Conservation (phyloP, 2,797 vertebrate species). For the Paratrypauchen microcephalus region DNA sequence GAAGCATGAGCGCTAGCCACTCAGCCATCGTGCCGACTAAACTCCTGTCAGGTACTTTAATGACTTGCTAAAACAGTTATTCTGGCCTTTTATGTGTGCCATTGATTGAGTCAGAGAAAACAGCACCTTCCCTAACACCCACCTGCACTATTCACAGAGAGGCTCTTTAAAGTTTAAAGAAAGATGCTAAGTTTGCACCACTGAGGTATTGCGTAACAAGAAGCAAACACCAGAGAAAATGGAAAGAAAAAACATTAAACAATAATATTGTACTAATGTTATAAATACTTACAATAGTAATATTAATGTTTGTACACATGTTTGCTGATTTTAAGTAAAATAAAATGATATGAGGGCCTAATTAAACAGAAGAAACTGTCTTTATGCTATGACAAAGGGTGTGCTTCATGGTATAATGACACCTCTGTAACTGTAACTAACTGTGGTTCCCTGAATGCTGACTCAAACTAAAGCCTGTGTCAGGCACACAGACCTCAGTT, state of each 20-base stretch:
- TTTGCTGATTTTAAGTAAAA: too few species aligned
- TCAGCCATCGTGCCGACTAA: too few species aligned
- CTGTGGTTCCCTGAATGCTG: conserved; percentile 30
- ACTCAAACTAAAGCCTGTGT: conserved; percentile 29
- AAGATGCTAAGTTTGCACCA: background rate
- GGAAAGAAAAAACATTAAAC: too few species aligned
- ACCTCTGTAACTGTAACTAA: conserved; percentile 33
- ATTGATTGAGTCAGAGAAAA: conserved; percentile 42
- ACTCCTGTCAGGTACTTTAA: background rate
- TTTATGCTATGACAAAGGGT: background rate
- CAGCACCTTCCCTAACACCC: conserved; percentile 20
- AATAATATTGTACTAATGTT: background rate
- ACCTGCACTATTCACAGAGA: conserved; percentile 45
- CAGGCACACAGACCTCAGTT: conserved; percentile 59
- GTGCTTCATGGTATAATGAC: conserved; percentile 9
- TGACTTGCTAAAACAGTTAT: background rate
- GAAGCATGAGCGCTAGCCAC: too few species aligned
- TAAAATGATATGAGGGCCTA: too few species aligned
- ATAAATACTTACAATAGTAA: background rate
- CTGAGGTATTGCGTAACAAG: too few species aligned
- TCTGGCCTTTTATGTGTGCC: background rate
- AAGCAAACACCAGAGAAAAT: too few species aligned
- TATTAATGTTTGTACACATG: background rate
- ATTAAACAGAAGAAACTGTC: too few species aligned
- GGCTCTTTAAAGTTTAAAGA: conserved; percentile 56